These are phyloP conservation scores for Pachycephus smyrnensis DNA, from an alignment of 2,888 invertebrate genomes.

Conservation along the genomic window DNA sequence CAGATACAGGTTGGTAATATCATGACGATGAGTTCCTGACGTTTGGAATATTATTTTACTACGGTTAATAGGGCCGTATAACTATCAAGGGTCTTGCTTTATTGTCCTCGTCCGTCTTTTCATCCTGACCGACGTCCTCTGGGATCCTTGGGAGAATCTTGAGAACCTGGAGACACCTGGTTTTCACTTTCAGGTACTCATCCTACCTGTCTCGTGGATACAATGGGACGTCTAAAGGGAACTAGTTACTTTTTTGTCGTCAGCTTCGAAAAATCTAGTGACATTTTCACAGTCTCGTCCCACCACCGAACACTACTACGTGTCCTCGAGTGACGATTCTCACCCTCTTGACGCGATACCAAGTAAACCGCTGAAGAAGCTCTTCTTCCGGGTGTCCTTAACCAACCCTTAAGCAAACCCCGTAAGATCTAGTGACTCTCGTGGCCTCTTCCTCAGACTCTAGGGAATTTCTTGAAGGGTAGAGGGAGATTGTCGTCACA, in stretches of 20 bases:
- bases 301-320: too few species aligned
- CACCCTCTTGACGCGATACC: neutral
- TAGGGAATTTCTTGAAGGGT: neutral
- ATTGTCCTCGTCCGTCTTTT: neutral
- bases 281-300: neutral
- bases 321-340: neutral
- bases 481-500: neutral
- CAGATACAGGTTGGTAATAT: neutral
- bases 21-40: neutral
- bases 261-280: neutral
- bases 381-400: neutral
- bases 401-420: neutral
- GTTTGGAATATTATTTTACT: slow-evolving; percentile 13
- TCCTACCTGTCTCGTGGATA: neutral
- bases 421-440: neutral
- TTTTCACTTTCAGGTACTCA: neutral
- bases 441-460: neutral
- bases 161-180: neutral
- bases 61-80: slow-evolving; percentile 6
- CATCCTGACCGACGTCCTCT: neutral
- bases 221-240: neutral
- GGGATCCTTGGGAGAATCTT: neutral
- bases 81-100: neutral
- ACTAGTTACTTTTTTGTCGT: neutral
- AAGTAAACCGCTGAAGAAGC: neutral